Evolutionary conservation across 2,113 vertebrate species (phyloP).

Genomic region (Synchiropus splendidus): DNA sequence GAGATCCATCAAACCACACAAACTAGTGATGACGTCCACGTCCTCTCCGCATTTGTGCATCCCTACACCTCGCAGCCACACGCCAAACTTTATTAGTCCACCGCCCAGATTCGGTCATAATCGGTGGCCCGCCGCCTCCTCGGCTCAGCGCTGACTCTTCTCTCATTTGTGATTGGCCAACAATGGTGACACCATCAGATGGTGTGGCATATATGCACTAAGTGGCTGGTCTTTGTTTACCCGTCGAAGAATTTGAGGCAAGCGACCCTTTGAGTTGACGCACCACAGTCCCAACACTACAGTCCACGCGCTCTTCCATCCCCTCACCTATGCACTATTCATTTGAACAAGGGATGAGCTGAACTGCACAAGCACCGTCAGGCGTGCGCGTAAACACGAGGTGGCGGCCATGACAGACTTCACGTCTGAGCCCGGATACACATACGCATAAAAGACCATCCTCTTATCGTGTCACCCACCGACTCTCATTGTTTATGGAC

Average conservation of each 20-base stretch:
- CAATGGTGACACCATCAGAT: slow-evolving; percentile 46
- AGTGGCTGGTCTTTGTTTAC: slow-evolving; percentile 60
- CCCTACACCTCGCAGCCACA: slow-evolving; percentile 22
- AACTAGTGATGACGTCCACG: slow-evolving; percentile 11
- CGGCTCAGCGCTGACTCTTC: slow-evolving; percentile 40
- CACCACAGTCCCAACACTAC: slow-evolving; percentile 52
- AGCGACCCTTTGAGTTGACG: neutral
- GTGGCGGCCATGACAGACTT: slow-evolving; percentile 19
- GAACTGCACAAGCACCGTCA: slow-evolving; percentile 50
- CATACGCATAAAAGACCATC: slow-evolving; percentile 13
- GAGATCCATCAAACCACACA: slow-evolving; percentile 38
- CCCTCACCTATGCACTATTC: slow-evolving; percentile 67
- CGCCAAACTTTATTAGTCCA: neutral
- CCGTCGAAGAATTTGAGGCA: slow-evolving; percentile 48
- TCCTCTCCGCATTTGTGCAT: slow-evolving; percentile 24
- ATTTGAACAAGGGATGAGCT: slow-evolving; percentile 56
- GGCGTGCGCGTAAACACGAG: slow-evolving; percentile 24
- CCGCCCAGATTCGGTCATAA: slow-evolving; percentile 5
- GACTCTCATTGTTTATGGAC: slow-evolving; percentile 6
- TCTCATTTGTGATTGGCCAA: slow-evolving; percentile 50
- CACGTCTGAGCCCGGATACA: slow-evolving; percentile 15
- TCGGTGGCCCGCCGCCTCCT: slow-evolving; percentile 14
- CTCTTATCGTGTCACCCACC: slow-evolving; percentile 25
- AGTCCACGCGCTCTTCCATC: slow-evolving; percentile 48
- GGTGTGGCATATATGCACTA: slow-evolving; percentile 61